Evolutionary conservation across 2,888 invertebrate genomes (phyloP).

Genomic region (Hyppa rectilinea): DNA sequence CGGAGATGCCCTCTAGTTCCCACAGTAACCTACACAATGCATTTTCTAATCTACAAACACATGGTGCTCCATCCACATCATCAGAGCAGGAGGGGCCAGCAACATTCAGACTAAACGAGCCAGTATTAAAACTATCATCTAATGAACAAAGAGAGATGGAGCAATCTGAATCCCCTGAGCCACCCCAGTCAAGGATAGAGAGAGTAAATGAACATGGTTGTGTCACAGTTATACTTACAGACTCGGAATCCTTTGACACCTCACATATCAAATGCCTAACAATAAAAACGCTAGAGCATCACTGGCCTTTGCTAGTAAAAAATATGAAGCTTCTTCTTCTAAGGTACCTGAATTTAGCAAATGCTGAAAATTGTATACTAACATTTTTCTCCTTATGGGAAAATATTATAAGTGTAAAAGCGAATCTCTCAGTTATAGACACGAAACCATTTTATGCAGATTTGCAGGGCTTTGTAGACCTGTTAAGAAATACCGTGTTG

Average conservation of each 20-base stretch:
- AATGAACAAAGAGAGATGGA: conserved; percentile 78
- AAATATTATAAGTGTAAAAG: conserved; percentile 97
- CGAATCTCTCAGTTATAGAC: conserved; percentile 96
- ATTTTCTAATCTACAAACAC: conserved; percentile 88
- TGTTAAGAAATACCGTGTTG: conserved; percentile 93
- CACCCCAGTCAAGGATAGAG: conserved; percentile 82
- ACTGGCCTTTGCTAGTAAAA: conserved; percentile 95
- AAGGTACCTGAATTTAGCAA: conserved; percentile 90
- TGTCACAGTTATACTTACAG: conserved; percentile 92
- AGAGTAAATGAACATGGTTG: conserved; percentile 89
- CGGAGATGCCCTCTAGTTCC: conserved; percentile 78
- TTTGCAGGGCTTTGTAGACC: conserved; percentile 94
- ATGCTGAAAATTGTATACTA: conserved; percentile 93
- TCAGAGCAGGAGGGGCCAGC: conserved; percentile 72
- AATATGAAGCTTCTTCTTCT: conserved; percentile 92
- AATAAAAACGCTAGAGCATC: conserved; percentile 95
- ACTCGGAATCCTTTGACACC: conserved; percentile 96
- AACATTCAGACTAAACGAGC: conserved; percentile 83
- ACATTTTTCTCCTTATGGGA: conserved; percentile 97
- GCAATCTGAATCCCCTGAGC: conserved; percentile 79
- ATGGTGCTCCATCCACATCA: conserved; percentile 82
- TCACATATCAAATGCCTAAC: conserved; percentile 96
- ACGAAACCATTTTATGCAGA: conserved; percentile 97
- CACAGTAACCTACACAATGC: conserved; percentile 84
- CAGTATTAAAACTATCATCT: conserved; percentile 82